These are phyloP conservation scores for Mohoua ochrocephala DNA, from an alignment of 2,113 vertebrate species.

Conservation along the genomic window DNA sequence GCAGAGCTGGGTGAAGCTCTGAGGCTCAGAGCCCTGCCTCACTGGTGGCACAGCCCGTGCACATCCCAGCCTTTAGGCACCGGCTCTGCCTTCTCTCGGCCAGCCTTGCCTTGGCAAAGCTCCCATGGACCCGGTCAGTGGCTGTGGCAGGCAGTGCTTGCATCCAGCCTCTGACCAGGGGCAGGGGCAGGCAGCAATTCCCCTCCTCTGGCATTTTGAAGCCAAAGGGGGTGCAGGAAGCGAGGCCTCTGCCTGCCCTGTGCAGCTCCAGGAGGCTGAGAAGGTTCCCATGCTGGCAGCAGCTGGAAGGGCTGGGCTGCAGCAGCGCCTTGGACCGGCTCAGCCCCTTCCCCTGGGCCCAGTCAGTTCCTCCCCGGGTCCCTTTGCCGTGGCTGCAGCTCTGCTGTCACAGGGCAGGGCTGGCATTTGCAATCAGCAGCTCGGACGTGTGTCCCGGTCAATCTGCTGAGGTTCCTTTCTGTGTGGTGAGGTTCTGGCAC, in stretches of 20 bases:
- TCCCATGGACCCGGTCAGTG: neutral
- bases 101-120: neutral
- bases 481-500: neutral
- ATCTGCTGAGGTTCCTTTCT: neutral
- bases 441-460: neutral
- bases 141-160: too few species aligned
- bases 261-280: neutral
- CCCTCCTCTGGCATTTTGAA: neutral
- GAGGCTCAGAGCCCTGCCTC: neutral
- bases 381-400: neutral
- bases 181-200: neutral
- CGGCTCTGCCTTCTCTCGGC: neutral
- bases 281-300: neutral
- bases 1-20: neutral
- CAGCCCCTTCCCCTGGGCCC: neutral
- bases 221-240: neutral
- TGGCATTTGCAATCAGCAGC: neutral
- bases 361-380: neutral
- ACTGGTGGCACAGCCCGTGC: fast-evolving
- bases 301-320: neutral
- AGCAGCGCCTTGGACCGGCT: fast-evolving
- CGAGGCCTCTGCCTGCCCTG: neutral
- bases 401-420: neutral
- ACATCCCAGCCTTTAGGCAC: neutral
- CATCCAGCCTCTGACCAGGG: too few species aligned